phyloP scores from a whole-genome alignment of 2,113 vertebrate genomes.

The Thermophis baileyi region DNA sequence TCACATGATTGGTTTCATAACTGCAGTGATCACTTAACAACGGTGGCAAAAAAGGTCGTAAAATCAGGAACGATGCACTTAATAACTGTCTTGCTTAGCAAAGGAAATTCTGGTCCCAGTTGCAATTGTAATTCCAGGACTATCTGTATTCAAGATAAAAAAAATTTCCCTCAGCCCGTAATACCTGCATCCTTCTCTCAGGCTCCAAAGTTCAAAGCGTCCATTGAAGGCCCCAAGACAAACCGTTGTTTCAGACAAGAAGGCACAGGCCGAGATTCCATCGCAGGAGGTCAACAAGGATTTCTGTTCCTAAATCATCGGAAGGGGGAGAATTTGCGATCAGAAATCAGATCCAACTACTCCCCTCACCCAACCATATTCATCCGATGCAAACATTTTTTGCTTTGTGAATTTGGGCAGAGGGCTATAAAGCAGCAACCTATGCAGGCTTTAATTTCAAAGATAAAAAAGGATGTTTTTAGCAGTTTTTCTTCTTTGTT shows the following conservation, averaged over 20 bases:
- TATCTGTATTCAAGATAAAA: too few relatives aligned
- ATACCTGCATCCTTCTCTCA: constrained; percentile 35
- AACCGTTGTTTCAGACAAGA: constrained; percentile 69
- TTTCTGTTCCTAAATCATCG: constrained; percentile 72
- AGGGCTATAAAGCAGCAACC: background rate
- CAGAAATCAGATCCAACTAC: background rate
- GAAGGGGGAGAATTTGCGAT: fast-evolving
- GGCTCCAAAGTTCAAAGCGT: constrained; percentile 80
- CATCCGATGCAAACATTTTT: background rate
- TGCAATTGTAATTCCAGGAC: background rate
- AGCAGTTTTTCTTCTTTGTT: background rate
- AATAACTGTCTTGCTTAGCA: background rate
- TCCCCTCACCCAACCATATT: background rate
- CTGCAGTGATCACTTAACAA: background rate
- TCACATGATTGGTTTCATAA: too few relatives aligned
- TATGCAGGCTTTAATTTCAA: background rate
- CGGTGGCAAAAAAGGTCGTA: background rate
- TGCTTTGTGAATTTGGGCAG: background rate
- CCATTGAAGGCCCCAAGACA: constrained; percentile 80
- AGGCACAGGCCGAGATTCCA: constrained; percentile 77
- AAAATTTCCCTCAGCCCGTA: background rate
- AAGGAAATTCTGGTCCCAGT: background rate
- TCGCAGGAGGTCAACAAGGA: constrained; percentile 77
- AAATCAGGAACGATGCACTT: background rate
- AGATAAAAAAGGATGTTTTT: background rate